Percentiles rank a stretch among this genome's conserved stretches.
phyloP scores from a whole-genome alignment of 2,113 vertebrate genomes.

The Sylvietta virens region DNA sequence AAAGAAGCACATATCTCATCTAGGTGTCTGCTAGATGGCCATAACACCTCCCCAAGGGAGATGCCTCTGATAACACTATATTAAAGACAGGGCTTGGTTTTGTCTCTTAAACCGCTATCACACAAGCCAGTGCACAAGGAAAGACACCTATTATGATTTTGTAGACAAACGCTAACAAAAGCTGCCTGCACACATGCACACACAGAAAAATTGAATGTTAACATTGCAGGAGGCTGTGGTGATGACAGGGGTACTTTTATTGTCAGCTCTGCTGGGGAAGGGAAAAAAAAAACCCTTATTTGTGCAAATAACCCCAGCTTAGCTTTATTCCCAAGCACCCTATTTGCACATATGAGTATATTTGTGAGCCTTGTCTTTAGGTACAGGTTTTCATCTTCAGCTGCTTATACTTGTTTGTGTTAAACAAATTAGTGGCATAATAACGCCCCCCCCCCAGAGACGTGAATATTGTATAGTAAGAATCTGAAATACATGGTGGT shows the following conservation, averaged over 20 bases:
- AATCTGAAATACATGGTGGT: background rate
- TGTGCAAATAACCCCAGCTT: background rate
- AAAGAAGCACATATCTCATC: slow-evolving; percentile 23
- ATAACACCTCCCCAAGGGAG: slow-evolving; percentile 10
- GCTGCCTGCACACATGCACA: slow-evolving; percentile 7
- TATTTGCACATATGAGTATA: slow-evolving; percentile 27
- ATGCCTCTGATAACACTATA: background rate
- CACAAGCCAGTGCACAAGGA: slow-evolving; percentile 30
- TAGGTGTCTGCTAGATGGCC: slow-evolving; percentile 17
- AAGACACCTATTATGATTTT: slow-evolving; percentile 33
- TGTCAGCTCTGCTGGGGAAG: slow-evolving; percentile 29
- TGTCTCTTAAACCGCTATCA: slow-evolving; percentile 20
- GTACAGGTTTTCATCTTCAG: slow-evolving; percentile 39
- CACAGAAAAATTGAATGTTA: background rate
- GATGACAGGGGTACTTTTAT: background rate
- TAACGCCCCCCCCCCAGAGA: background rate
- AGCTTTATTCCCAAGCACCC: background rate
- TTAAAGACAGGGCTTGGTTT: slow-evolving; percentile 28
- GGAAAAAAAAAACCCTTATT: background rate
- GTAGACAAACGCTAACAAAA: slow-evolving; percentile 45
- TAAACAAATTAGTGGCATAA: slow-evolving; percentile 46
- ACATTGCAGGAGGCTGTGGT: background rate
- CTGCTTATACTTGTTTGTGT: background rate
- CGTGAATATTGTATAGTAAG: background rate
- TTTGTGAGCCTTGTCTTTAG: slow-evolving; percentile 60